These are phyloP conservation scores for Dryocosmus kuriphilus DNA, from an alignment of 2,888 invertebrate species.

Conservation along the genomic window DNA sequence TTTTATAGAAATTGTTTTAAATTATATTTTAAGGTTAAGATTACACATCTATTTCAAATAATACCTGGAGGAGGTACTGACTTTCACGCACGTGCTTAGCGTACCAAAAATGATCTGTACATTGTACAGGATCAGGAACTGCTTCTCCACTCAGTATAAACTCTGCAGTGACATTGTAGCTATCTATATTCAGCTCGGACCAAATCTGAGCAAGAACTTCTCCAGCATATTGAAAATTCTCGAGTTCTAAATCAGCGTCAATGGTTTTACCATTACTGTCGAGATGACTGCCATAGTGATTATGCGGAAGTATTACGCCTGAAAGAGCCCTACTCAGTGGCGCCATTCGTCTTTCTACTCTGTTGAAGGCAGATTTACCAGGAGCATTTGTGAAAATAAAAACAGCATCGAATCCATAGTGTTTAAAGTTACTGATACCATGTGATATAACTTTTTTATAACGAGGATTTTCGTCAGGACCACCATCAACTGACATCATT, in stretches of 20 bases:
- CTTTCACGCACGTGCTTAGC: constrained; percentile 42
- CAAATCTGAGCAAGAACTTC: constrained; percentile 67
- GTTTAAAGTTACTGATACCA: constrained; percentile 60
- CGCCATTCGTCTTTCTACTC: constrained; percentile 67
- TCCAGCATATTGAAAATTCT: constrained; percentile 70
- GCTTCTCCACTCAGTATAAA: constrained; percentile 38
- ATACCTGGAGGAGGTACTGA: not conserved
- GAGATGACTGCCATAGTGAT: constrained; percentile 67
- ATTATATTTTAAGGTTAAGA: too few relatives aligned
- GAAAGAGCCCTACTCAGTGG: constrained; percentile 61
- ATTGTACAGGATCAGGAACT: too few relatives aligned
- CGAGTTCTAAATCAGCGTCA: constrained; percentile 62
- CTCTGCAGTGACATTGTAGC: constrained; percentile 50
- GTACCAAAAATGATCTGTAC: constrained; percentile 27
- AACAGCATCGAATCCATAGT: constrained; percentile 58
- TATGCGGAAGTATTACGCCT: constrained; percentile 64
- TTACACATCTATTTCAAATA: too few relatives aligned
- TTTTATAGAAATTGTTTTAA: not conserved
- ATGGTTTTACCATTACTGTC: constrained; percentile 41
- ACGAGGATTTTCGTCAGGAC: constrained; percentile 63
- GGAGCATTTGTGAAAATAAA: constrained; percentile 62
- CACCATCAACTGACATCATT: constrained; percentile 63
- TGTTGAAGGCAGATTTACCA: constrained; percentile 66
- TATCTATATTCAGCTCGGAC: constrained; percentile 63
- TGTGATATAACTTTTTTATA: constrained; percentile 57